Base-by-base conservation (phyloP, 2,797 vertebrate species). In the Danionella dracula region DNA sequence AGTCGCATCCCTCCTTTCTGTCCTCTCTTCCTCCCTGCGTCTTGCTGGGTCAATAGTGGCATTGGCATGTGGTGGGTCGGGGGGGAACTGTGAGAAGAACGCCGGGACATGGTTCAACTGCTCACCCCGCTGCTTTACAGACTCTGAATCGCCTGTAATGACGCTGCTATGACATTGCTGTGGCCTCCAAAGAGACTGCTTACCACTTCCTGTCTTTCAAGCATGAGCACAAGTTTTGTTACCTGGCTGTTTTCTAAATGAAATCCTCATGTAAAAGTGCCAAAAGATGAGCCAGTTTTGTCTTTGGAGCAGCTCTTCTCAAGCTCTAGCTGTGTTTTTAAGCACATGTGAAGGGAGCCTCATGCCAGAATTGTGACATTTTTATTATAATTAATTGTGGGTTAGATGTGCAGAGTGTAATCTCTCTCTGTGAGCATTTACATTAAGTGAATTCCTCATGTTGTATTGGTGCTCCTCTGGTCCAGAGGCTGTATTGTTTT, bases 11-110 rank as follows among this genome's bases (percentile, higher is more conserved):
- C 86, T 80, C 78, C 76, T 78, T 78, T 82, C 71, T 79, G 73
- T 77, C 72, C 78, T 90, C 87, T 88, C 88, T 91, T 89, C 86
- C 86, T 87, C 79, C 81, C 10, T 82, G 77, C 83, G 75, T 84
- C 76, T 85, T 66, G 84, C 76, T 16, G 73, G 84, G 84, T 83
- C 72, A 85, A 80, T 83, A 86, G 77, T 78, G 86, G 78, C 83
- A 85, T 86, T 87, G 86, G 86, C 80, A 88, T 87, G 84, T 90
- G 88, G 88, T 88, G 88, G 89, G 85, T 89, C 84, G 85, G 89
- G 85, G 87, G 89, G 87, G 84, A 66, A 85, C 84, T 68, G 84
- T 85, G 87, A 87, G 84, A 83, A 82, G 63, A 85, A 83, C 76
- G 84, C 84, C 85, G 71, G 81, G 85, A 84, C 76, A 86, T 82